These are phyloP conservation scores for Imbricaverruca yamaguchii DNA, from an alignment of 2,888 invertebrate genomes.

Conservation along the genomic window DNA sequence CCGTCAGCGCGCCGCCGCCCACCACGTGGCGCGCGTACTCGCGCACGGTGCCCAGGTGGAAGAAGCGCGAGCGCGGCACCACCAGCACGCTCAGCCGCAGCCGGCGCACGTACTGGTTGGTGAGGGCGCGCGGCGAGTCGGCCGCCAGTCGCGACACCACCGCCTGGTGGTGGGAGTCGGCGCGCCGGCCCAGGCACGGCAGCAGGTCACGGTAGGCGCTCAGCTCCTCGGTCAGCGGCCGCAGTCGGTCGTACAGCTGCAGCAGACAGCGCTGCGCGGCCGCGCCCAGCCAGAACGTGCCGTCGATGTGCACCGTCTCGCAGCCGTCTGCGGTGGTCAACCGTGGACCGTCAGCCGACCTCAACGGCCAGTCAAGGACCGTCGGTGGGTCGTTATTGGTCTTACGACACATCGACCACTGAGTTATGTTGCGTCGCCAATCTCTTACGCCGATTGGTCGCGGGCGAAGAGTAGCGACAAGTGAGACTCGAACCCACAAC, in stretches of 20 bases:
- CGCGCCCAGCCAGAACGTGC: conserved; percentile 44
- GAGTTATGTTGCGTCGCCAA: too few relatives aligned
- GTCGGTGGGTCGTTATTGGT: too few relatives aligned
- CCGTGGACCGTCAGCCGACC: too few relatives aligned
- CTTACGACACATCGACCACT: too few relatives aligned
- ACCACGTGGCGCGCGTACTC: conserved; percentile 36
- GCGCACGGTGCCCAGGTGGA: conserved; percentile 44
- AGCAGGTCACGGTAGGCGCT: conserved; percentile 47
- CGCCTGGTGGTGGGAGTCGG: neutral
- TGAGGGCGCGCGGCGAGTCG: neutral
- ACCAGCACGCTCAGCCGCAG: neutral
- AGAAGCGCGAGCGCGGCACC: conserved; percentile 36
- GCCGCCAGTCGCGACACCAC: neutral
- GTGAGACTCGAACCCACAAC: too few relatives aligned
- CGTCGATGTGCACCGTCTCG: conserved; percentile 43
- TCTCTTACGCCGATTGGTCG: too few relatives aligned
- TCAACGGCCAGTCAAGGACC: too few relatives aligned
- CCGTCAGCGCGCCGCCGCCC: neutral
- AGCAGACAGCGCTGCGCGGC: conserved; percentile 39
- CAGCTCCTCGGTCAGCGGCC: conserved; percentile 42
- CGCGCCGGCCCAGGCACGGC: conserved; percentile 38
- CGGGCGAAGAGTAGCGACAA: too few relatives aligned
- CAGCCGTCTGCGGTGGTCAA: conserved; percentile 28
- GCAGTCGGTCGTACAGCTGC: conserved; percentile 36
- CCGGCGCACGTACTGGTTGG: neutral